Evolutionary conservation across 2,113 vertebrate genomes (phyloP).

Genomic region (Ictidomys tridecemlineatus): DNA sequence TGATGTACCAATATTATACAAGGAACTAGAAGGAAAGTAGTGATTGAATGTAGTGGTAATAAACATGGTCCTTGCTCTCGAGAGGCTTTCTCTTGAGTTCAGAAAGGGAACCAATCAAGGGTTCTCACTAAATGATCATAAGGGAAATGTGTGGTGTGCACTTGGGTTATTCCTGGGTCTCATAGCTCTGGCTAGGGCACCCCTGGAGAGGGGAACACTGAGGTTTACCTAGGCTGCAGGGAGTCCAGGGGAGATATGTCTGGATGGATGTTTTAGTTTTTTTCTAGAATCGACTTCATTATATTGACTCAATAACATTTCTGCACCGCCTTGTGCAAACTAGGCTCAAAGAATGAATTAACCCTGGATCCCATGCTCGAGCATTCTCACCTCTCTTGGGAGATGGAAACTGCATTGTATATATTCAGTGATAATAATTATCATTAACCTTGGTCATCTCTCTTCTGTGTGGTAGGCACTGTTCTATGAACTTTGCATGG

Average conservation of each 20-base stretch:
- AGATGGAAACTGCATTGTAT: not conserved
- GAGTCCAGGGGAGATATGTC: not conserved
- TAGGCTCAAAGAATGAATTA: not conserved
- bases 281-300: not conserved
- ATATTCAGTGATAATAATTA: not conserved
- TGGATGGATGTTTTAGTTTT: not conserved
- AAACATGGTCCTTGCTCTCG: not conserved
- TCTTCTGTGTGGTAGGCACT: not conserved
- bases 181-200: not conserved
- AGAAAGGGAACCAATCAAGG: not conserved
- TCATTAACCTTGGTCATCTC: not conserved
- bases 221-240: not conserved
- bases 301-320: not conserved
- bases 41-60: not conserved
- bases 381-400: not conserved
- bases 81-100: not conserved
- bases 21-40: not conserved
- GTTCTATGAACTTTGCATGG: not conserved
- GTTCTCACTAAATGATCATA: not conserved
- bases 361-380: not conserved
- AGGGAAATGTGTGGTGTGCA: not conserved
- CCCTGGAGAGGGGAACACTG: not conserved
- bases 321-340: not conserved
- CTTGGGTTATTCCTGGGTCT: not conserved
- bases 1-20: not conserved